Percentiles rank a stretch among this genome's conserved stretches.
These are phyloP conservation scores for Ypsolopha sequella DNA, from an alignment of 2,888 invertebrate species.

Conservation along the genomic window DNA sequence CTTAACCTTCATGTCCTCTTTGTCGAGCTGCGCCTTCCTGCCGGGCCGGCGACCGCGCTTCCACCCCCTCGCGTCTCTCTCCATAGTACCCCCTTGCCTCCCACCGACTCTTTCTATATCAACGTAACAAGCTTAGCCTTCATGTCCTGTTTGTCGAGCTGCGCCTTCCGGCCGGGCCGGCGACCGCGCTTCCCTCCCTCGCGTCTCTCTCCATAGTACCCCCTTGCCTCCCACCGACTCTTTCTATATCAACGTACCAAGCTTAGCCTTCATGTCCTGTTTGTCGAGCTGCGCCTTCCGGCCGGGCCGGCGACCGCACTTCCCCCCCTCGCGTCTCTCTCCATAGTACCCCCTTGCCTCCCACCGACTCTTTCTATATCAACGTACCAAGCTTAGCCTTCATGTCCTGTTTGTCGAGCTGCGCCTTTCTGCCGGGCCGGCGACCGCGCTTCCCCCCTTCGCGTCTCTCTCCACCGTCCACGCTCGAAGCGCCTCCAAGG, in stretches of 20 bases:
- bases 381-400: slow-evolving; percentile 89
- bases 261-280: slow-evolving; percentile 94
- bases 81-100: too few species aligned
- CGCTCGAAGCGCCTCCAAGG: slow-evolving; percentile 41
- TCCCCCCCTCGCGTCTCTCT: slow-evolving; percentile 85
- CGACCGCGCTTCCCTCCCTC: slow-evolving; percentile 90
- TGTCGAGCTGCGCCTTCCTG: slow-evolving; percentile 85
- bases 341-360: slow-evolving; percentile 58
- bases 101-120: too few species aligned
- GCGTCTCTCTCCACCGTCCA: slow-evolving; percentile 75
- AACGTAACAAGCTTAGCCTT: slow-evolving; percentile 89
- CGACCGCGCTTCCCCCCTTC: slow-evolving; percentile 90
- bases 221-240: too few species aligned
- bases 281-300: slow-evolving; percentile 87
- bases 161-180: slow-evolving; percentile 88
- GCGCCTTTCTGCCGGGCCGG: slow-evolving; percentile 88
- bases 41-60: slow-evolving; percentile 92
- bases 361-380: slow-evolving; percentile 33
- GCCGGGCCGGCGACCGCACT: slow-evolving; percentile 90
- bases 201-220: slow-evolving; percentile 80
- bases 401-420: slow-evolving; percentile 91
- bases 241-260: slow-evolving; percentile 74
- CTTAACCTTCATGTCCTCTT: slow-evolving; percentile 95
- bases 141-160: slow-evolving; percentile 91
- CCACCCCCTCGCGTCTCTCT: slow-evolving; percentile 84